These are phyloP conservation scores for Spondyliosoma cantharus DNA, from an alignment of 2,797 vertebrate species.

Conservation along the genomic window DNA sequence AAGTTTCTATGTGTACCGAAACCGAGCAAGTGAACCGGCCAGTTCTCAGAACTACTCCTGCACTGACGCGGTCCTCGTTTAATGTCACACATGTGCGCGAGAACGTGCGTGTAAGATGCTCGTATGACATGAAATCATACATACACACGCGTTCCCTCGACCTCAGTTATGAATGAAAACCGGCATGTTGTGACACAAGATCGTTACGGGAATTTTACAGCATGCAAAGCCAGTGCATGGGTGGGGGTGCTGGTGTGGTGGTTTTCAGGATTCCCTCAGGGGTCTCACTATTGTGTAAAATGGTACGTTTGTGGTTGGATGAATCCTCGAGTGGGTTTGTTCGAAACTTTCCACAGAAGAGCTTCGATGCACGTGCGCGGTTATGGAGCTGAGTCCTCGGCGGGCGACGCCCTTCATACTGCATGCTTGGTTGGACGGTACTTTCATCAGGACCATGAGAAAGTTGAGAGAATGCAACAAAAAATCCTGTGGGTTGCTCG, in stretches of 20 bases:
- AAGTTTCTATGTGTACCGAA: conserved; percentile 34
- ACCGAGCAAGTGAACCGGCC: conserved; percentile 11
- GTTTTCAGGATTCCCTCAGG: conserved; percentile 46
- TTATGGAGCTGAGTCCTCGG: not conserved
- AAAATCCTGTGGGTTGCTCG: conserved; percentile 9
- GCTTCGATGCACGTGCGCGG: conserved; percentile 4
- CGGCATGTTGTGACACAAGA: too few relatives aligned
- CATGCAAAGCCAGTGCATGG: not conserved
- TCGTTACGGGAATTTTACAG: too few relatives aligned
- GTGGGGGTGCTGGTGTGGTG: conserved; percentile 22
- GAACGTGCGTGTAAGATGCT: not conserved
- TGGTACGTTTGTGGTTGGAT: conserved; percentile 49
- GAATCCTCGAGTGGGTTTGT: conserved; percentile 53
- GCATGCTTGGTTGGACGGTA: conserved; percentile 50
- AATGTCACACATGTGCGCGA: not conserved
- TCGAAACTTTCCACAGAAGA: conserved; percentile 57
- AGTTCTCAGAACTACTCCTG: not conserved
- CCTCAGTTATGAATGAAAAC: conserved; percentile 9
- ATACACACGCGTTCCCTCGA: not conserved
- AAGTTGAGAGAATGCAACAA: conserved; percentile 51
- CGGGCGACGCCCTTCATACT: conserved; percentile 46
- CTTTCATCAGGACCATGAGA: conserved; percentile 49
- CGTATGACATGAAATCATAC: not conserved
- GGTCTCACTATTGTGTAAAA: not conserved
- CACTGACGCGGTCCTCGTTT: not conserved